Base-by-base conservation (phyloP, 2,888 invertebrate genomes). In the Temnothorax ravouxi region DNA sequence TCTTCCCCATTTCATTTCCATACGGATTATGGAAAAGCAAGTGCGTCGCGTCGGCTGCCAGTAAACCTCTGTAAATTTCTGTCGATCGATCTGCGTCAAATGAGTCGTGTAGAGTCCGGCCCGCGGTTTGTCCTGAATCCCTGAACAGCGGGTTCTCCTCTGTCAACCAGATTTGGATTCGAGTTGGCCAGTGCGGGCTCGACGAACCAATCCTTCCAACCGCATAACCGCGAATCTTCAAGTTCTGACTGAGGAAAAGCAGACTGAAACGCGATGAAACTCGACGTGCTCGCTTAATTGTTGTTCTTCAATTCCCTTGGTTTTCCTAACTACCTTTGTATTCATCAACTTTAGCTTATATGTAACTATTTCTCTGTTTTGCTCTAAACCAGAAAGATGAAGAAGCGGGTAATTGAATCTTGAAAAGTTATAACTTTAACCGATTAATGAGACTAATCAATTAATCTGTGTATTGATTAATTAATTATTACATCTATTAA, bases 41-140 rank as follows among this genome's bases (percentile, higher is more conserved):
- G n/a, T 38, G 71, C 64, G 50, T 21, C 38, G 34, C 64, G 50
- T 21, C 38, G 34, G 38, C n/a, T 15, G 13, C 8, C 44, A 71
- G 47, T 79, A 71, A 79, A 59, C 38, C 79, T 72, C 34, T 50
- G 64, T 87, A 87, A 87, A 84, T 87, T 87, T 80, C 85, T 80
- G 64, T 69, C 80, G 76, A 64, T 47, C 47, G 62, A 64, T 56
- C 80, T 44, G 52, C 69, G 74, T 83, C 69, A 71, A 76, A 80
- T 21, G 74, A 47, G 61, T 67, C 71, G 71, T 83, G 56, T 86
- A 64, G 64, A 64, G 52, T 61, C 41, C 29, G 21, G 44, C 13
- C 18, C 54, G 86, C 41, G 79, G 79, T 80, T 80, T 72, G 72
- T 80, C 59, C 59, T n/a, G 67, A 80, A 80, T 80, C 79, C 59